These are phyloP conservation scores for Lapara coniferarum DNA, from an alignment of 2,888 invertebrate genomes.

Conservation along the genomic window DNA sequence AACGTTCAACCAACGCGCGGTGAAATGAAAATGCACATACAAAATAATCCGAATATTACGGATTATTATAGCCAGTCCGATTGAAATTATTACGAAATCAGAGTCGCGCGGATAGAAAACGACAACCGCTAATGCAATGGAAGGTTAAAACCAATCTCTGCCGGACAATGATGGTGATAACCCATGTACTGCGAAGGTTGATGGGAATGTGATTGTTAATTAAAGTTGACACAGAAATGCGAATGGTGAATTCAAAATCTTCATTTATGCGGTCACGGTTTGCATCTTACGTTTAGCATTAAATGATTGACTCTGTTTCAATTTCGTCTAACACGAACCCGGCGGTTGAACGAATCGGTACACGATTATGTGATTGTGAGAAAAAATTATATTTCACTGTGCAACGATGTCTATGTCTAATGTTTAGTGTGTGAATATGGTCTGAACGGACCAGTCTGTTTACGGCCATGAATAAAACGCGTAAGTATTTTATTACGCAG, in stretches of 20 bases:
- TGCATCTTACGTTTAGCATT: constrained; percentile 79
- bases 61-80: constrained; percentile 48
- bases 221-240: constrained; percentile 82
- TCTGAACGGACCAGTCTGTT: constrained; percentile 61
- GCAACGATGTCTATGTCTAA: constrained; percentile 62
- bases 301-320: constrained; percentile 83
- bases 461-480: constrained; percentile 75
- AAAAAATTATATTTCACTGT: constrained; percentile 74
- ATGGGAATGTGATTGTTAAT: constrained; percentile 82
- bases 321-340: constrained; percentile 81
- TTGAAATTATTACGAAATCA: constrained; percentile 58
- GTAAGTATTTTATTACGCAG: constrained; percentile 59
- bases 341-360: constrained; percentile 79
- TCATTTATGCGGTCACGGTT: constrained; percentile 81
- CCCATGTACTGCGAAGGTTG: constrained; percentile 67
- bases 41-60: constrained; percentile 42
- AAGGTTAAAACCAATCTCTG: constrained; percentile 71
- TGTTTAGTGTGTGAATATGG: constrained; percentile 74
- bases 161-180: constrained; percentile 70
- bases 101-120: constrained; percentile 62
- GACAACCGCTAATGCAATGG: constrained; percentile 57
- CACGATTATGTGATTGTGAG: constrained; percentile 82
- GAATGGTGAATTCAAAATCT: constrained; percentile 78
- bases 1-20: constrained; percentile 43
- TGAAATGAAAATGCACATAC: constrained; percentile 35